A percentile compares a stretch with the other conserved stretches of the same genome.
Evolutionary conservation across 2,113 vertebrate species (phyloP).

Genomic region (Butorides virescens): DNA sequence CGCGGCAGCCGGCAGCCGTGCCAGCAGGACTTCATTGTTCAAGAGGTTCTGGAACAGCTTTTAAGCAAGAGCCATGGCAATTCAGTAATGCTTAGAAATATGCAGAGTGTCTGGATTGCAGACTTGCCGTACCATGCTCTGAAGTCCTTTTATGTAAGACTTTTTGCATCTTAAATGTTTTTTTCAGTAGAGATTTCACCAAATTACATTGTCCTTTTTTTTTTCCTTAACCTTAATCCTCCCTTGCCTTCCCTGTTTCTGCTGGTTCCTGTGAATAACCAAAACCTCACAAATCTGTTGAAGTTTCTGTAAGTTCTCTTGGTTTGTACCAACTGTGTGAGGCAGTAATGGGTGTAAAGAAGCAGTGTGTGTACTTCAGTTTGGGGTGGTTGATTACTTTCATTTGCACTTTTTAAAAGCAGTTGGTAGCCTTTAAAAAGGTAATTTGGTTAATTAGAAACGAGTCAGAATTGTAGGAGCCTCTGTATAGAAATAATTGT

Average conservation of each 20-base stretch:
- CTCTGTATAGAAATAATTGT: neutral
- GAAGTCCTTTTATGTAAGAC: neutral
- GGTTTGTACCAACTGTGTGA: neutral
- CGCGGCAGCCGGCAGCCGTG: rapidly evolving
- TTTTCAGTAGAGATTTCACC: neutral
- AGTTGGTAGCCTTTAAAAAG: neutral
- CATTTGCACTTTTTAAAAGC: neutral
- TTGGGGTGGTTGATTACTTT: neutral
- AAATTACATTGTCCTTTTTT: neutral
- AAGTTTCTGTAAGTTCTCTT: neutral
- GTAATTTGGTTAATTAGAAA: neutral
- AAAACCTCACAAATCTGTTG: neutral
- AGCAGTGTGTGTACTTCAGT: neutral
- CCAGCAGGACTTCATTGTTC: neutral
- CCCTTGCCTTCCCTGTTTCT: neutral
- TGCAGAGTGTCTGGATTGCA: neutral
- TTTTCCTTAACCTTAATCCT: neutral
- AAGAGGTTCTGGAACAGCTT: neutral
- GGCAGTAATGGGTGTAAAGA: neutral
- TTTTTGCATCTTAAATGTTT: neutral
- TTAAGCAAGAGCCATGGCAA: neutral
- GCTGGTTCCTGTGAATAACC: neutral
- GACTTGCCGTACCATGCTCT: neutral
- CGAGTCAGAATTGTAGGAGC: neutral
- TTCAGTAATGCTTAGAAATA: neutral